Percentiles rank a stretch among this genome's conserved stretches.
phyloP scores from a whole-genome alignment of 2,797 vertebrate species.

The Eurystomus glaucurus region DNA sequence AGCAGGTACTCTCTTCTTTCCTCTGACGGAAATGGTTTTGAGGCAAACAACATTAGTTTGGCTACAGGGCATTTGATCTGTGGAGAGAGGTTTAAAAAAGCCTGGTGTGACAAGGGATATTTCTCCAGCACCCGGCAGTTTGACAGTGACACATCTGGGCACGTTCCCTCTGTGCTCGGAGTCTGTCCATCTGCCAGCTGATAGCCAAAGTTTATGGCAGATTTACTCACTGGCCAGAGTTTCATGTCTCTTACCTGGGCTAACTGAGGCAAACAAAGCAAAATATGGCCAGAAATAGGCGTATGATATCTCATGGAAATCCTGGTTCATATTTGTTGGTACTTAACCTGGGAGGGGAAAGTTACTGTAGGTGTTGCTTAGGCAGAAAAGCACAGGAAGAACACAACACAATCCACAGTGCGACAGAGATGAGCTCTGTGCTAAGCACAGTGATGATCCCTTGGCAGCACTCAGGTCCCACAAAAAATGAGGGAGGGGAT shows the following conservation, averaged over 20 bases:
- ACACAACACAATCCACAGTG: not conserved
- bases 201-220: slow-evolving; percentile 28
- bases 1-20: slow-evolving; percentile 8
- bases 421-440: not conserved
- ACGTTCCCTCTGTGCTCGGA: not conserved
- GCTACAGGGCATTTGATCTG: not conserved
- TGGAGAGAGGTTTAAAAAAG: not conserved
- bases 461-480: not conserved
- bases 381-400: not conserved
- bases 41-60: not conserved
- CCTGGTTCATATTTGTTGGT: not conserved
- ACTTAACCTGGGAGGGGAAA: not conserved
- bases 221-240: slow-evolving; percentile 52
- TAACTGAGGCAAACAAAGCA: not conserved
- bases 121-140: not conserved
- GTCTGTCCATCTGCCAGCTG: slow-evolving; percentile 10
- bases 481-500: not conserved
- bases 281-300: not conserved
- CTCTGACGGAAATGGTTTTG: not conserved
- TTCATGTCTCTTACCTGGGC: not conserved
- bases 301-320: not conserved
- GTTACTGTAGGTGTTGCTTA: not conserved
- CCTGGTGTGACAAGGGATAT: not conserved
- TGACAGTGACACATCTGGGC: not conserved
- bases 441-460: not conserved